phyloP scores from a whole-genome alignment of 2,113 vertebrate species.

The Reinhardtius hippoglossoides region DNA sequence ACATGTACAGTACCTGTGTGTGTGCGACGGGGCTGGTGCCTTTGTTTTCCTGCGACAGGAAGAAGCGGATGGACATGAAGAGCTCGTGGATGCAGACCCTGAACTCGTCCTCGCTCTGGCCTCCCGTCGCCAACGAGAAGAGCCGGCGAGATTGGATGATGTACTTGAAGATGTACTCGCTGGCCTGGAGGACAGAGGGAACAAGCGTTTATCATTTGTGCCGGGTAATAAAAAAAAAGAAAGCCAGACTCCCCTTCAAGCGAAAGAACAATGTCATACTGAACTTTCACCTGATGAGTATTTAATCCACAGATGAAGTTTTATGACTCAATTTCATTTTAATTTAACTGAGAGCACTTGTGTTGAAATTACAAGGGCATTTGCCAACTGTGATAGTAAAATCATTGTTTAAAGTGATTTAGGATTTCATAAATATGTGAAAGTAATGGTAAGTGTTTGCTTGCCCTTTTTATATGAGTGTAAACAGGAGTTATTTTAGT shows the following conservation, averaged over 20 bases:
- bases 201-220: neutral
- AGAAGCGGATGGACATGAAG: conserved; percentile 98
- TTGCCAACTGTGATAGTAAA: neutral
- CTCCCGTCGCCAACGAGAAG: conserved; percentile 94
- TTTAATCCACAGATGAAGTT: neutral
- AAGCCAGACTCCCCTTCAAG: neutral
- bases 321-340: neutral
- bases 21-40: conserved; percentile 88
- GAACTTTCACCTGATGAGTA: neutral
- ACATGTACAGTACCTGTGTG: conserved; percentile 85
- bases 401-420: neutral
- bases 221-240: neutral
- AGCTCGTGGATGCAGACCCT: conserved; percentile 95
- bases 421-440: neutral
- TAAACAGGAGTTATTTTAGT: neutral
- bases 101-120: conserved; percentile 97
- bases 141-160: conserved; percentile 96
- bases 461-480: neutral
- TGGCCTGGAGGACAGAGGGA: conserved; percentile 67
- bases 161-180: conserved; percentile 98
- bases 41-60: conserved; percentile 96
- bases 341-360: neutral
- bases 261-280: neutral
- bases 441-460: neutral
- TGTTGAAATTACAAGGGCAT: neutral